Conservation (phyloP, 2,113 vertebrate genomes). For the Saccopteryx bilineata region DNA sequence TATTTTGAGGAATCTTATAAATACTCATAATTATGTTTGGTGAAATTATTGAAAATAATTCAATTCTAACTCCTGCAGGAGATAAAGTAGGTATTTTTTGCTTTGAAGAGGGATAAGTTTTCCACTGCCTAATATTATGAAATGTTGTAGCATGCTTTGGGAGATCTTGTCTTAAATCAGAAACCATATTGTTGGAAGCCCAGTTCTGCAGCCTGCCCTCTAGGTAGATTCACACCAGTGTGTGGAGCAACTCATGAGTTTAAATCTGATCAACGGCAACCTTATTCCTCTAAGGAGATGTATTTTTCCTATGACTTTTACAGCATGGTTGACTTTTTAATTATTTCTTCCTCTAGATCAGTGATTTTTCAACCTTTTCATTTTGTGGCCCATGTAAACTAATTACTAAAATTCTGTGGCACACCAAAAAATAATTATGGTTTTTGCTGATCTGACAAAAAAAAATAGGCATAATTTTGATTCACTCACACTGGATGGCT, state of each 20-base stretch:
- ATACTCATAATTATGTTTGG: conserved; percentile 45
- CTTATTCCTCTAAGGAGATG: conserved; percentile 22
- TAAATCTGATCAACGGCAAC: not conserved
- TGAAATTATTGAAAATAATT: conserved; percentile 62
- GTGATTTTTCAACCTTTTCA: not conserved
- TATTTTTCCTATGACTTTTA: conserved; percentile 12
- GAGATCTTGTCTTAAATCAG: conserved; percentile 40
- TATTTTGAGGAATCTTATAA: conserved; percentile 60
- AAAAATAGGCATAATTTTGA: not conserved
- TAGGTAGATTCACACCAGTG: not conserved
- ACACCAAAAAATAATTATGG: not conserved
- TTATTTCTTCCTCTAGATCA: conserved; percentile 55
- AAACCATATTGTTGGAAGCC: not conserved
- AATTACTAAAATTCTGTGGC: not conserved
- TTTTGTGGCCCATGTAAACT: not conserved
- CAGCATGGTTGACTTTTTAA: not conserved
- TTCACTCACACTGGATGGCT: not conserved
- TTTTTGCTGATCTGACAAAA: not conserved
- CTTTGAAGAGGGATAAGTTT: not conserved
- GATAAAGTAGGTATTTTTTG: not conserved
- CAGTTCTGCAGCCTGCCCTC: not conserved
- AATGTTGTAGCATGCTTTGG: not conserved
- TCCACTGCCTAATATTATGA: not conserved
- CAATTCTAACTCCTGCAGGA: conserved; percentile 43
- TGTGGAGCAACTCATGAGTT: not conserved